Percentiles rank a stretch among this genome's conserved stretches.
phyloP scores from a whole-genome alignment of 2,888 invertebrate genomes.

The Shargacucullia verbasci region DNA sequence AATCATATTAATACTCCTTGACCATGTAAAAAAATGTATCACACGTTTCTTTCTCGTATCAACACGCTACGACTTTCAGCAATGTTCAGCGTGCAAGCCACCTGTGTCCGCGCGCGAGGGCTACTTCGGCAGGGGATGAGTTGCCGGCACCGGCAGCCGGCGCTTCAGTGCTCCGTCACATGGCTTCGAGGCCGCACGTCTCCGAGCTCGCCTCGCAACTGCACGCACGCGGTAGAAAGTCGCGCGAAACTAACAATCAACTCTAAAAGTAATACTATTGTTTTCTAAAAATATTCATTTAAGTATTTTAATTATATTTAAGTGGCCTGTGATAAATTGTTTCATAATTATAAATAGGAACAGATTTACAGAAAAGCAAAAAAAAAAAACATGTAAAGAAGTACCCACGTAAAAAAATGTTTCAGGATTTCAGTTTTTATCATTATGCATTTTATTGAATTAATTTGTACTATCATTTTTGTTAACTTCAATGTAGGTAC shows the following conservation, averaged over 20 bases:
- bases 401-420: too few relatives aligned
- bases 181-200: conserved; percentile 68
- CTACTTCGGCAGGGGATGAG: conserved; percentile 39
- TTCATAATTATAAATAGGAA: too few relatives aligned
- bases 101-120: conserved; percentile 22
- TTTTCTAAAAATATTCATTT: conserved; percentile 1
- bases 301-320: neutral
- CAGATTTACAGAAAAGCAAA: too few relatives aligned
- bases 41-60: neutral
- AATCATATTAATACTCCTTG: too few relatives aligned
- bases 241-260: conserved; percentile 51
- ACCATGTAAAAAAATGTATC: too few relatives aligned
- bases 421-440: too few relatives aligned
- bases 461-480: too few relatives aligned
- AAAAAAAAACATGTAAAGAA: too few relatives aligned
- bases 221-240: conserved; percentile 67
- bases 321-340: conserved; percentile 27
- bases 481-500: too few relatives aligned
- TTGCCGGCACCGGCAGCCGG: conserved; percentile 14
- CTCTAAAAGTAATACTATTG: conserved; percentile 33
- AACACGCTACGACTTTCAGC: conserved; percentile 4
- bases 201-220: conserved; percentile 35
- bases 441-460: too few relatives aligned
- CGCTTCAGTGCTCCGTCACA: conserved; percentile 65
- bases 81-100: conserved; percentile 3